phyloP scores from a whole-genome alignment of 2,888 invertebrate genomes.

The Lydus trimaculatus region DNA sequence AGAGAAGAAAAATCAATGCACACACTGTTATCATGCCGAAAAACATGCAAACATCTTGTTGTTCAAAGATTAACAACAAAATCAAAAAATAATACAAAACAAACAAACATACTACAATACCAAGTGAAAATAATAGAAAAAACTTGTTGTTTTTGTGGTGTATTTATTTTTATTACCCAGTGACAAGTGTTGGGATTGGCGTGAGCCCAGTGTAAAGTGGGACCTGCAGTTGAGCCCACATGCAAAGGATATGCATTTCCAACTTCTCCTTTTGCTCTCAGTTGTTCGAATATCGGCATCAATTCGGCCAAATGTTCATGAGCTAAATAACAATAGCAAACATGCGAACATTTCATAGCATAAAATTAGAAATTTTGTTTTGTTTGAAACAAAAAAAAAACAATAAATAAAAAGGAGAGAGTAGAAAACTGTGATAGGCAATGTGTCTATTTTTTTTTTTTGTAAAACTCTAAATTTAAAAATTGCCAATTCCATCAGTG shows the following conservation, averaged over 20 bases:
- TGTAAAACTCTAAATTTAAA: neutral
- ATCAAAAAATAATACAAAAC: slow-evolving; percentile 47
- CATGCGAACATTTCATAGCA: slow-evolving; percentile 39
- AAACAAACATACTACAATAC: slow-evolving; percentile 41
- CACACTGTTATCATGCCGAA: slow-evolving; percentile 13
- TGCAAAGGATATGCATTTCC: slow-evolving; percentile 91
- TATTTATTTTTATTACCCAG: slow-evolving; percentile 74
- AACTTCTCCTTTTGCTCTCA: slow-evolving; percentile 89
- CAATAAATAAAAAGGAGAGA: slow-evolving; percentile 40
- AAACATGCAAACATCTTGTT: slow-evolving; percentile 8
- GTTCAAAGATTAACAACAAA: slow-evolving; percentile 14
- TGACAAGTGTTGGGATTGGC: slow-evolving; percentile 68
- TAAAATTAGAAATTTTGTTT: slow-evolving; percentile 22
- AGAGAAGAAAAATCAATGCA: slow-evolving; percentile 17
- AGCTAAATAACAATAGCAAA: slow-evolving; percentile 64
- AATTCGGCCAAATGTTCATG: slow-evolving; percentile 95
- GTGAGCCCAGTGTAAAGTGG: slow-evolving; percentile 68
- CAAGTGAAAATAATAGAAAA: slow-evolving; percentile 12
- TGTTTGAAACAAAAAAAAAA: neutral
- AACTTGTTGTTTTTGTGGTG: slow-evolving; percentile 20
- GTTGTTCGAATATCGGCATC: slow-evolving; percentile 95
- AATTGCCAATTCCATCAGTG: neutral
- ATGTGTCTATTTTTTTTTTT: slow-evolving; percentile 4
- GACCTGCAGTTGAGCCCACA: slow-evolving; percentile 76
- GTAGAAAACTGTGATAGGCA: slow-evolving; percentile 10